Evolutionary conservation across 2,797 vertebrate genomes (phyloP).

Genomic region (Potorous gilbertii): DNA sequence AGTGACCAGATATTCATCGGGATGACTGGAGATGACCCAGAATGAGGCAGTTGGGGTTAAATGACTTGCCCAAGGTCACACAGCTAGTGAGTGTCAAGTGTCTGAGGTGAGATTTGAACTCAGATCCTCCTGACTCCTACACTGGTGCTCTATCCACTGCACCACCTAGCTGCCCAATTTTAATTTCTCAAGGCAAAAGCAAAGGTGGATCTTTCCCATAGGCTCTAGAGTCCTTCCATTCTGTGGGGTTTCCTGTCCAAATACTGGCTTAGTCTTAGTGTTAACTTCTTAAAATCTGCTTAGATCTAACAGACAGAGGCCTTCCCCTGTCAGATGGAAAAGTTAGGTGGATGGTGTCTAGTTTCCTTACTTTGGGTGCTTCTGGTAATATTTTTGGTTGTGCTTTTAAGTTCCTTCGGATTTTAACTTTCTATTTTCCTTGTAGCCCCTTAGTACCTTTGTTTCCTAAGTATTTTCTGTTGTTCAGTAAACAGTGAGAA

Average conservation of each 20-base stretch:
- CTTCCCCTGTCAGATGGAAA: not conserved
- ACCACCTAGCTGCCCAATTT: no score
- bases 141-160: no score
- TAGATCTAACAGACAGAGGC: not conserved
- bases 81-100: no score
- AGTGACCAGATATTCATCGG: no score
- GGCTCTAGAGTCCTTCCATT: no score
- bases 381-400: not conserved
- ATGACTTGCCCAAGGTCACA: no score
- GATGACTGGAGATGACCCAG: no score
- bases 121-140: no score
- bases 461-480: constrained; percentile 3
- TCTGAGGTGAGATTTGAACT: no score
- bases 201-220: no score
- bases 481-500: not conserved
- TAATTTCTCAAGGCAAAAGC: no score
- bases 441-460: constrained; percentile 21
- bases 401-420: not conserved
- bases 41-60: no score
- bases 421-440: constrained; percentile 1
- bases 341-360: not conserved
- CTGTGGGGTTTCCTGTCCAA: not conserved
- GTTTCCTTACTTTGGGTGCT: not conserved
- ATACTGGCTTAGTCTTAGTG: not conserved
- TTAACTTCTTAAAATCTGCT: constrained; percentile 21